Percentiles rank a stretch among this genome's conserved stretches.
Conservation (phyloP, 1,140 invertebrate genomes). For the Eumaeus atala region DNA sequence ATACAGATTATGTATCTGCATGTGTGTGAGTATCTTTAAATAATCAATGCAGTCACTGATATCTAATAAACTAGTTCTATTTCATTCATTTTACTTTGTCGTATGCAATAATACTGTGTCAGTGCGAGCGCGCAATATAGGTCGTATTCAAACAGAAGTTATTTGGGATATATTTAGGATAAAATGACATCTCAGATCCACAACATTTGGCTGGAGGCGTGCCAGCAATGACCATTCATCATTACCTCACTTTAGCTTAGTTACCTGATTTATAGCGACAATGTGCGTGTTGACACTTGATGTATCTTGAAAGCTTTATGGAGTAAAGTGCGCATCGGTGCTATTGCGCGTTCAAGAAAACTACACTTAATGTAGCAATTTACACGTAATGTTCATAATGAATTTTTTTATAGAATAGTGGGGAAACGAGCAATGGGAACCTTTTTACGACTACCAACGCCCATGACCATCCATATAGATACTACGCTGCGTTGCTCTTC, state of each 20-base stretch:
- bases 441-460: too few species aligned
- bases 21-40: too few species aligned
- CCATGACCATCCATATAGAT: too few species aligned
- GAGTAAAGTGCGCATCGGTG: neutral
- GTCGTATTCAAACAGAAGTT: conserved; percentile 8
- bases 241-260: conserved; percentile 17
- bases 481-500: too few species aligned
- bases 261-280: conserved; percentile 10
- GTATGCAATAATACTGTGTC: conserved; percentile 5
- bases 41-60: too few species aligned
- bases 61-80: neutral
- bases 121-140: conserved; percentile 4
- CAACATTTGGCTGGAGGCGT: conserved; percentile 23
- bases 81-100: conserved; percentile 1
- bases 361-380: too few species aligned
- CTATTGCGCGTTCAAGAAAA: too few species aligned
- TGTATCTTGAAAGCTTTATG: conserved; percentile 4
- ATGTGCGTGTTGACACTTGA: neutral
- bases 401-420: too few species aligned
- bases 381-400: too few species aligned
- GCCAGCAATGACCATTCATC: conserved; percentile 24
- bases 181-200: conserved; percentile 21
- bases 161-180: conserved; percentile 8
- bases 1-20: too few species aligned
- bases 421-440: too few species aligned